These are phyloP conservation scores for Enteromius viviparus DNA, from an alignment of 2,797 vertebrate genomes.

Conservation along the genomic window DNA sequence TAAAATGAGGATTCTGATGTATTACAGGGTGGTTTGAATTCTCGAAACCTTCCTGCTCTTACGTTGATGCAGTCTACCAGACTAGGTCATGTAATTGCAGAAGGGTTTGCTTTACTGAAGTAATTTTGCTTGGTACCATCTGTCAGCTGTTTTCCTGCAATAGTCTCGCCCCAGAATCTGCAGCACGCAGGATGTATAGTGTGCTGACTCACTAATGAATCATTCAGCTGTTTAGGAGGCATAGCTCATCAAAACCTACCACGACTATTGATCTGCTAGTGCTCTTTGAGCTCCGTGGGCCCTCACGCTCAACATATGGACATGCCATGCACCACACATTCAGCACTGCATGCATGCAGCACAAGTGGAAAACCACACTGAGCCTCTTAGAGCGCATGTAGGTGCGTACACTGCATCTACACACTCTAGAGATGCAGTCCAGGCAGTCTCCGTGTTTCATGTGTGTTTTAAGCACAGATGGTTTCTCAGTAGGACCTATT, in stretches of 20 bases:
- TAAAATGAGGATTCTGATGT: background rate
- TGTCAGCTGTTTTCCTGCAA: conserved; percentile 34
- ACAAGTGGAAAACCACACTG: conserved; percentile 7
- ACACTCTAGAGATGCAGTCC: background rate
- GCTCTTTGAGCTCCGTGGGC: conserved; percentile 13
- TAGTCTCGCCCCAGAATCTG: conserved; percentile 36
- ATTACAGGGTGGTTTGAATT: background rate
- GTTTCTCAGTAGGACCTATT: conserved; percentile 54
- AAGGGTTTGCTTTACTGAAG: conserved; percentile 25
- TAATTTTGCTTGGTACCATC: conserved; percentile 38
- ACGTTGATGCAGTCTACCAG: background rate
- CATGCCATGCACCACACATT: background rate
- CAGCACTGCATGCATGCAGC: background rate
- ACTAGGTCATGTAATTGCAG: conserved; percentile 17
- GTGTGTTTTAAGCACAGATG: conserved; percentile 51
- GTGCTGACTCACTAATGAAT: conserved; percentile 42
- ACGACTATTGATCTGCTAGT: background rate
- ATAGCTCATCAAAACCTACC: background rate
- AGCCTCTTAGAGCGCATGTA: conserved; percentile 3
- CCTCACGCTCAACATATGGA: conserved; percentile 29
- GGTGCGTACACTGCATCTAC: background rate
- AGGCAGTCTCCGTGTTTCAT: background rate
- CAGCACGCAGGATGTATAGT: conserved; percentile 29
- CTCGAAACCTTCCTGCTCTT: conserved; percentile 2
- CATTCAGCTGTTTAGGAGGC: conserved; percentile 23